These are phyloP conservation scores for Ophonus ardosiacus DNA, from an alignment of 2,888 invertebrate genomes.

Conservation along the genomic window DNA sequence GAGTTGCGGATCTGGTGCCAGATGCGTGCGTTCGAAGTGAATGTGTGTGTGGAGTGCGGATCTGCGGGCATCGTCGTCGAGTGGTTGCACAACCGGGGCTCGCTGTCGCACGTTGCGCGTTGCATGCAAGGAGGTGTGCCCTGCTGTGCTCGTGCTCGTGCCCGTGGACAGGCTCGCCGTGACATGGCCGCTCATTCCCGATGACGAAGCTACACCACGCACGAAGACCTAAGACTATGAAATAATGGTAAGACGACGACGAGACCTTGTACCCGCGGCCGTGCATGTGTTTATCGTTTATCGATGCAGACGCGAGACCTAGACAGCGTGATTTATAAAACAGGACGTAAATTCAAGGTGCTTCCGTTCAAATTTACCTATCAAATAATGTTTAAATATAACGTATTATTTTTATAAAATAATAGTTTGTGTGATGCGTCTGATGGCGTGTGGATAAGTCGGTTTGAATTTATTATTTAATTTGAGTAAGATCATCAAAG, in stretches of 20 bases:
- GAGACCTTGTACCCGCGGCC: background rate
- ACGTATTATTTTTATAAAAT: no score
- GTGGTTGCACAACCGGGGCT: slow-evolving; percentile 39
- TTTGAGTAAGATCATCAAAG: no score
- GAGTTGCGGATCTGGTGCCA: slow-evolving; percentile 30
- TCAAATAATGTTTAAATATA: background rate
- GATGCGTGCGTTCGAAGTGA: slow-evolving; percentile 35
- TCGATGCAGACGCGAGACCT: slow-evolving; percentile 7
- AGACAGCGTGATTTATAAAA: slow-evolving; percentile 36
- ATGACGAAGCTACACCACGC: slow-evolving; percentile 39
- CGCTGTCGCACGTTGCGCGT: slow-evolving; percentile 8
- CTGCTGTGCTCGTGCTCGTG: background rate
- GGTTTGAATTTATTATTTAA: no score
- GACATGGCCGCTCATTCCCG: slow-evolving; percentile 35
- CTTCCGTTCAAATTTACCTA: background rate
- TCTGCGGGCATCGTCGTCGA: background rate
- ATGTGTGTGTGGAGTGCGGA: slow-evolving; percentile 39
- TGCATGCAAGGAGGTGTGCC: slow-evolving; percentile 51
- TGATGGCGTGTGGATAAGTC: no score
- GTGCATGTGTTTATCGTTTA: slow-evolving; percentile 13
- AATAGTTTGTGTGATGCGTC: no score
- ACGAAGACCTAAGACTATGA: slow-evolving; percentile 59
- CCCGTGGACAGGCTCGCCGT: slow-evolving; percentile 6
- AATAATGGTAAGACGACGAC: slow-evolving; percentile 55
- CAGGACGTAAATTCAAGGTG: background rate